Conservation (phyloP, 2,113 vertebrate genomes). For the Carassius auratus region DNA sequence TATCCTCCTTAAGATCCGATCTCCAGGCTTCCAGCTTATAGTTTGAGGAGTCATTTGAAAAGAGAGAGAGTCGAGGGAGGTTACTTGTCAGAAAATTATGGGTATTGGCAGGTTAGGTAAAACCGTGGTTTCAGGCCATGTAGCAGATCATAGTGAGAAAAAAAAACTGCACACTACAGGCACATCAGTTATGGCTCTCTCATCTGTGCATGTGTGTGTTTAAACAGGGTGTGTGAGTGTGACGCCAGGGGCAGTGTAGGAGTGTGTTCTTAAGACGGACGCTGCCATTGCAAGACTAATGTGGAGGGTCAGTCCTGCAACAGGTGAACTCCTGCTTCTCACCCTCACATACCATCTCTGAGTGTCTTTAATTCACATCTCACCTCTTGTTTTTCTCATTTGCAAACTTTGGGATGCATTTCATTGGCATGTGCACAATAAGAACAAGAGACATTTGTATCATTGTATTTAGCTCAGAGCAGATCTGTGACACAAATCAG, state of each 20-base stretch:
- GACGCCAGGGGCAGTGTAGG: slow-evolving; percentile 76
- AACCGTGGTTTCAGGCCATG: slow-evolving; percentile 63
- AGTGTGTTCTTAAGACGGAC: slow-evolving; percentile 82
- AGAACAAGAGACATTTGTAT: not conserved
- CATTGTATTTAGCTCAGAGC: not conserved
- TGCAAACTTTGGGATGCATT: not conserved
- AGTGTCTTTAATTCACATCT: not conserved
- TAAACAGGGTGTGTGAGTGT: slow-evolving; percentile 83
- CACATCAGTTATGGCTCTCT: not conserved
- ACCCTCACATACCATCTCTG: not conserved
- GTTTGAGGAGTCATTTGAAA: too few relatives aligned
- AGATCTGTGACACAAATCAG: not conserved
- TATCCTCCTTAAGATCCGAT: too few relatives aligned
- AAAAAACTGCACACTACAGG: not conserved
- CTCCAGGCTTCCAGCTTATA: too few relatives aligned
- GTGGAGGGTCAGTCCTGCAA: slow-evolving; percentile 87
- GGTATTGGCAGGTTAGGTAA: slow-evolving; percentile 70
- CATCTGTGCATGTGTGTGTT: not conserved
- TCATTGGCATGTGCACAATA: not conserved
- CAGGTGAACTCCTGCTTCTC: slow-evolving; percentile 69
- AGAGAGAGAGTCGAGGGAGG: not conserved
- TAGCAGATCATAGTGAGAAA: slow-evolving; percentile 6
- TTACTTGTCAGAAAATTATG: slow-evolving; percentile 66
- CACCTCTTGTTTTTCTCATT: not conserved
- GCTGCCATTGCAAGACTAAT: slow-evolving; percentile 83